Evolutionary conservation across 30 jellyfish, hydroid and myxozoan genomes (phyloP).

Genomic region (Pseudorhiza aurosa): DNA sequence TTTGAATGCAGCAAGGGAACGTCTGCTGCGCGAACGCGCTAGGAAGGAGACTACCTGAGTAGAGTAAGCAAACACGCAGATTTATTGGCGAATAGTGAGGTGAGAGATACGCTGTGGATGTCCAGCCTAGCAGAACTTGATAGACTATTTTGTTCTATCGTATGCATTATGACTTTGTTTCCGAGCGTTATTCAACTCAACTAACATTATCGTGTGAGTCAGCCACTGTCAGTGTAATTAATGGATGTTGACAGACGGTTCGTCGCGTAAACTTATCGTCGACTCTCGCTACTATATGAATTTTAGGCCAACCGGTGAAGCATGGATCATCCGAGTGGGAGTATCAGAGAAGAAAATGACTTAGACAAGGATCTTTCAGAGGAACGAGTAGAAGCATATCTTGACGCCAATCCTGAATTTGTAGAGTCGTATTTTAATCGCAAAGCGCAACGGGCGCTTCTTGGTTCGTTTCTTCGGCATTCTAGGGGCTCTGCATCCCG

Average conservation of each 20-base stretch:
- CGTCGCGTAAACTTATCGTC: background rate
- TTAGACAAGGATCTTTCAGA: slow-evolving; percentile 57
- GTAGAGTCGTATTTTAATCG: slow-evolving; percentile 87
- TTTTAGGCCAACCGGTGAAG: slow-evolving; percentile 20
- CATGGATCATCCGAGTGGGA: slow-evolving; percentile 43
- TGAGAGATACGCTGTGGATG: background rate
- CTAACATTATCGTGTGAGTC: too few relatives aligned
- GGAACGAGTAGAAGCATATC: slow-evolving; percentile 93
- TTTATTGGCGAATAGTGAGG: background rate
- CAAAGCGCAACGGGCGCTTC: slow-evolving; percentile 78
- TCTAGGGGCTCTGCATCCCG: slow-evolving; percentile 54
- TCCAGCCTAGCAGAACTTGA: background rate
- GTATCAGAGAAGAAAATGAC: slow-evolving; percentile 38
- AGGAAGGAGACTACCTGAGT: background rate
- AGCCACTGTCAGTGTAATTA: background rate
- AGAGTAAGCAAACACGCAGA: slow-evolving; percentile 6
- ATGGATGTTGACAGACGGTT: background rate
- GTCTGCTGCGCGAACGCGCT: background rate
- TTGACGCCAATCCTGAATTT: slow-evolving; percentile 89
- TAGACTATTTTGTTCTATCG: background rate
- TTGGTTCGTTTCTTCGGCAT: slow-evolving; percentile 79
- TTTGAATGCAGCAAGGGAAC: too few relatives aligned
- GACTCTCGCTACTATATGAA: background rate
- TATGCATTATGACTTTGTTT: background rate
- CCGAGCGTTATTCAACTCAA: background rate